Evolutionary conservation across 1,140 invertebrate species (phyloP).

Genomic region (Drosophila ambigua): DNA sequence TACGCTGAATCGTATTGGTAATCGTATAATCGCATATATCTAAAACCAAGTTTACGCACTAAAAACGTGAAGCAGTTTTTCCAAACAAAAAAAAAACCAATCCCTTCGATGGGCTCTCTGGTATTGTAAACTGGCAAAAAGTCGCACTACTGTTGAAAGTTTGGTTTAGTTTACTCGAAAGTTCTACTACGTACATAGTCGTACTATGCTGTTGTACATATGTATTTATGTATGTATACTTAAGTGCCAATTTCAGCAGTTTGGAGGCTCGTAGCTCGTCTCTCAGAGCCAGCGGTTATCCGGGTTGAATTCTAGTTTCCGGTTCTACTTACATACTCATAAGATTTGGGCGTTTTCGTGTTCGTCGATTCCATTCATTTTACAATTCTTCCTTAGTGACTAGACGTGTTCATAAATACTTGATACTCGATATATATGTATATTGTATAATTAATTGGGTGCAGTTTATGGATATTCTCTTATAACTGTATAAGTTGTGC

Average conservation of each 20-base stretch:
- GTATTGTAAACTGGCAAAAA: slow-evolving; percentile 15
- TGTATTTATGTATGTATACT: slow-evolving; percentile 49
- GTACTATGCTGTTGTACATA: slow-evolving; percentile 17
- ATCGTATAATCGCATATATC: slow-evolving; percentile 48
- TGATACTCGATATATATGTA: slow-evolving; percentile 37
- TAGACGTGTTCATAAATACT: slow-evolving; percentile 48
- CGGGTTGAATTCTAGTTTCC: slow-evolving; percentile 46
- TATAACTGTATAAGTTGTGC: slow-evolving; percentile 50
- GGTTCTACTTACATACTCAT: slow-evolving; percentile 79
- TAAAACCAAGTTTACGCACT: slow-evolving; percentile 68
- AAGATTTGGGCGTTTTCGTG: slow-evolving; percentile 83
- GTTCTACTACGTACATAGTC: slow-evolving; percentile 28
- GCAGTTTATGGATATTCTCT: slow-evolving; percentile 54
- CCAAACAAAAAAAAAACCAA: neutral
- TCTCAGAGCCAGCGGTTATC: slow-evolving; percentile 41
- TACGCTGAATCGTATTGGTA: slow-evolving; percentile 27
- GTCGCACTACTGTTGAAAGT: slow-evolving; percentile 37
- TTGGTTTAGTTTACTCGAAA: slow-evolving; percentile 40
- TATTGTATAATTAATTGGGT: slow-evolving; percentile 64
- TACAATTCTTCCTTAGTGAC: slow-evolving; percentile 64
- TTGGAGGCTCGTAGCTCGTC: slow-evolving; percentile 28
- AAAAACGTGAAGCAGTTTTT: slow-evolving; percentile 64
- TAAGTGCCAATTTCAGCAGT: slow-evolving; percentile 81
- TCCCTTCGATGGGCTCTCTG: slow-evolving; percentile 11
- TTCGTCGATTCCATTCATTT: slow-evolving; percentile 74